Conservation (phyloP, 2,113 vertebrate genomes). For the Piprites chloris region DNA sequence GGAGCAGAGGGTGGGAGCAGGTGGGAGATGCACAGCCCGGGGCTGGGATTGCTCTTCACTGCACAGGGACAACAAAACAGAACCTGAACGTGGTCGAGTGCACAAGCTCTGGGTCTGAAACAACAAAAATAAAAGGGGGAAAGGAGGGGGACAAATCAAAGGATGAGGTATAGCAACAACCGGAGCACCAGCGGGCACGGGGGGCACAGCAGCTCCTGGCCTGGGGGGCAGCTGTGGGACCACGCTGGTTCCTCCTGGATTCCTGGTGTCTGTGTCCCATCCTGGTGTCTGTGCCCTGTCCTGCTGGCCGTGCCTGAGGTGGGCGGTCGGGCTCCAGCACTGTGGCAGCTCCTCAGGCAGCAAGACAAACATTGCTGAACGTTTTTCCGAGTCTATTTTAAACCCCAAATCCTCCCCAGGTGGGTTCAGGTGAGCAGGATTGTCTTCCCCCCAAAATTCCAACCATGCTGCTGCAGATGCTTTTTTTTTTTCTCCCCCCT, state of each 20-base stretch:
- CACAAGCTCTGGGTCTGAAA: conserved; percentile 8
- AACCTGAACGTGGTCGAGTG: neutral
- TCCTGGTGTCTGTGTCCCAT: neutral
- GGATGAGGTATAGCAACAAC: conserved; percentile 60
- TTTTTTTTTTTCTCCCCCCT: rapidly evolving
- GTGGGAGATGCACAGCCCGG: neutral
- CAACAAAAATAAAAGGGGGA: neutral
- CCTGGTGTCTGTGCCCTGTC: neutral
- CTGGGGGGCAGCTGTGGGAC: neutral
- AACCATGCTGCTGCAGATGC: neutral
- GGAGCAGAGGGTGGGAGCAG: neutral
- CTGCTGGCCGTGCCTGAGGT: neutral
- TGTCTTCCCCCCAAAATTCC: neutral
- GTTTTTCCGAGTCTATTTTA: neutral
- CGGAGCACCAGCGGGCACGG: neutral
- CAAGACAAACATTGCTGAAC: neutral
- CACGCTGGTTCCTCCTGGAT: neutral
- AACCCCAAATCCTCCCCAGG: neutral
- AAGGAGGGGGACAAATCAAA: neutral
- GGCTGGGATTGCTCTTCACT: neutral
- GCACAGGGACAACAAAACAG: neutral
- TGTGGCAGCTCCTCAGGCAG: neutral
- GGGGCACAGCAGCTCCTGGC: neutral
- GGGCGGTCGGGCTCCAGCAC: neutral
- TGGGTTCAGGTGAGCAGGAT: neutral